Evolutionary conservation across 37 sponge, comb jelly and placozoan species (phyloP), one percentile per base, ranked within the genome.

Genomic region (Dysidea cf. avara): DNA sequence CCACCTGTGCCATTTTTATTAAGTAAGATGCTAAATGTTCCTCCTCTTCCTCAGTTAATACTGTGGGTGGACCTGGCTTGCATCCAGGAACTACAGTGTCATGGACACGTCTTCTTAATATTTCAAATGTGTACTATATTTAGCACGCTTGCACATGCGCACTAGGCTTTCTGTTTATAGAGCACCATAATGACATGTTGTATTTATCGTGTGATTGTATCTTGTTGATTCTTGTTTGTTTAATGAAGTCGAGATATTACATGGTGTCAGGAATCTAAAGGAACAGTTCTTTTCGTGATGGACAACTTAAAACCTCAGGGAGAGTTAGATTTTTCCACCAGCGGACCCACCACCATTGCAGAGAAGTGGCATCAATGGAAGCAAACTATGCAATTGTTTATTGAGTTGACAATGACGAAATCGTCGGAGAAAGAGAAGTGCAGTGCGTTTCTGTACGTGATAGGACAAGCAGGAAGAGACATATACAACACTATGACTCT

Each of bases 11-110:
- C 69, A 68, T 68, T 20, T 39, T 4, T n/a, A 68, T 20, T 21
- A 39, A 47, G 39, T 68, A 46, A 20, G 20, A 18, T 24, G 47
- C 69, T 48, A 68, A 48, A 39, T 4, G 29, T 34, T 20, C 47
- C 39, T 68, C 69, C 39, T 68, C 69, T 24, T 68, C 51, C 39
- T 21, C 50, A 68, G 69, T 68, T 6, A 71, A 34, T 33, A 71
- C 53, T 20, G 49, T 67, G 24, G 24, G n/a, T 38, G 68, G 68
- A 18, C 68, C 68, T 30, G 72, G 72, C 30, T 71, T 71, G 57
- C 56, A 71, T 28, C 55, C 55, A 21, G 43, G 33, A 25, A 14
- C 29, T 18, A 71, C 72, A 54, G n/a, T 5, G 26, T 56, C 72
- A 71, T 54, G 50, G 7, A 71, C 72, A 21, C 37, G 31, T 26